Base-by-base conservation (phyloP, 2,113 vertebrate species). In the Dicentrarchus labrax region DNA sequence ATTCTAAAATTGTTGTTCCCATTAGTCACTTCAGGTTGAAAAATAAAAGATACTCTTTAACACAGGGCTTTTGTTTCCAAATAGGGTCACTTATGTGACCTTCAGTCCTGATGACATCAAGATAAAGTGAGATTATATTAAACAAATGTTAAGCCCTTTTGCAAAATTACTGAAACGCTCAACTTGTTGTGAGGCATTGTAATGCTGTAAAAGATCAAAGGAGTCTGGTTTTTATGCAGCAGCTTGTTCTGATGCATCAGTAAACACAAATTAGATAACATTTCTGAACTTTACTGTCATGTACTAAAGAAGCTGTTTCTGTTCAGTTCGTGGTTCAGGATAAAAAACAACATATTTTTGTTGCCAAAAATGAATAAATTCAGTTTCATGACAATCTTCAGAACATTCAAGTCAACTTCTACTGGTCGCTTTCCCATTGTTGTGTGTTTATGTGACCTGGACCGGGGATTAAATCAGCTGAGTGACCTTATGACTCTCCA, bases 391-490 rank as follows among this genome's bases (percentile, higher is more conserved):
- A 59, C 62, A 80, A 74, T 41, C 22, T 1, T 60, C 13, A 1
- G 5, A 39, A 45, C 38, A 62, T 68, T 17, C 13, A 45, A 1
- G 15, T 69, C 30, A 70, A 73, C 36, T 30, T 80, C 56, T 47
- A 11, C n/a, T 81, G 69, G 54, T 71, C 4, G 8, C 74, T 84
- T 84, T 91, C 3, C 78, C 73, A 76, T 56, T 83, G 43, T 67
- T 5, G 3, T 87, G 78, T 89, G 87, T 88, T 83, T 78, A 75
- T 81, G 86, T 87, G 87, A 90, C 91, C 82, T 60, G 72, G 77
- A 56, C 47, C 0, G 38, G 57, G 78, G 83, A 91, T 90, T 86
- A 78, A 83, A 89, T 85, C 88, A 86, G 86, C 88, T 81, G 91
- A 74, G 83, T 19, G 88, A 86, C 88, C 76, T 83, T 79, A 17